phyloP scores from a whole-genome alignment of 2,113 vertebrate genomes.

The Ochotona princeps region DNA sequence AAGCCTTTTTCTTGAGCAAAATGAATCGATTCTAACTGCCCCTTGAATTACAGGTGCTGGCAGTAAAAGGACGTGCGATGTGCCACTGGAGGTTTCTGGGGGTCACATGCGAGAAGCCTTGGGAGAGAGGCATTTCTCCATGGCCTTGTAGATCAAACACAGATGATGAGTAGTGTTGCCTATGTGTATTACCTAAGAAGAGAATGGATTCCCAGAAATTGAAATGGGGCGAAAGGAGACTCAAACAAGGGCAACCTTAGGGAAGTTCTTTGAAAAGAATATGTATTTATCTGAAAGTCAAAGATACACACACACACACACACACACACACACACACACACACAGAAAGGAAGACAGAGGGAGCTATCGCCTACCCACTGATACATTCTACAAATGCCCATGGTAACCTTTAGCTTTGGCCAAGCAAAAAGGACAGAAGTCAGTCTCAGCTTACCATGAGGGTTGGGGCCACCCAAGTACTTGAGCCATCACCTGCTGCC shows the following conservation, averaged over 20 bases:
- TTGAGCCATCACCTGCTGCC: too few relatives aligned
- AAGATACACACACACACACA: too few relatives aligned
- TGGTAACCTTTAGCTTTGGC: too few relatives aligned
- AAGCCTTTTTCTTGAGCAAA: background rate
- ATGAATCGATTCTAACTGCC: background rate
- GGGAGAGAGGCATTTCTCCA: background rate
- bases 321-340: too few relatives aligned
- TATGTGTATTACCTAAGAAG: background rate
- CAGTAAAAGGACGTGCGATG: background rate
- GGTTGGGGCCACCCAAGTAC: too few relatives aligned
- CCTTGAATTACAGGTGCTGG: background rate
- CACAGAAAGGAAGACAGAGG: too few relatives aligned
- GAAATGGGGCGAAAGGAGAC: fast-evolving
- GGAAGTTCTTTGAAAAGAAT: background rate
- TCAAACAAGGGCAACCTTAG: background rate
- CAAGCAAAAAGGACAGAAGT: too few relatives aligned
- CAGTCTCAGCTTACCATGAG: too few relatives aligned
- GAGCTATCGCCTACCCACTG: too few relatives aligned
- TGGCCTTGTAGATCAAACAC: background rate
- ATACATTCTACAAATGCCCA: too few relatives aligned
- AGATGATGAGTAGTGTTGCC: background rate
- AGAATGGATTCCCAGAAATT: fast-evolving
- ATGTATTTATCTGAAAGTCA: too few relatives aligned
- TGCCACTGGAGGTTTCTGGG: background rate
- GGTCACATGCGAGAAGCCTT: background rate